Evolutionary conservation across 2,888 invertebrate species (phyloP).

Genomic region (Drosophila falleni): DNA sequence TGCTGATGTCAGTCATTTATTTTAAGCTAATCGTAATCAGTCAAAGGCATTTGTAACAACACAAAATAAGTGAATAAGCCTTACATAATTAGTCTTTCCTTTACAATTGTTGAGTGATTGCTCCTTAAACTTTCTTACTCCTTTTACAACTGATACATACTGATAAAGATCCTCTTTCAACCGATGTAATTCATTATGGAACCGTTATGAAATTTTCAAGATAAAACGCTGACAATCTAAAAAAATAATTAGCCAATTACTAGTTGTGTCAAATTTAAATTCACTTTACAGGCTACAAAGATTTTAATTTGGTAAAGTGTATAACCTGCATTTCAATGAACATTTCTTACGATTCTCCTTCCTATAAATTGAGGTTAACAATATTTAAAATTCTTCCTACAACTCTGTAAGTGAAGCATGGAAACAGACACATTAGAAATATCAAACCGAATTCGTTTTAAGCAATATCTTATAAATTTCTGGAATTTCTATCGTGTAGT

Average conservation of each 20-base stretch:
- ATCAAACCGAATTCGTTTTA: too few relatives aligned
- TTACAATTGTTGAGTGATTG: not conserved
- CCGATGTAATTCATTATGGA: not conserved
- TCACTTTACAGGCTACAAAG: not conserved
- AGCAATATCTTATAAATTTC: too few relatives aligned
- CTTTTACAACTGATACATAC: not conserved
- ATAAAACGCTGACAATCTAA: too few relatives aligned
- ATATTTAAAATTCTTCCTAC: not conserved
- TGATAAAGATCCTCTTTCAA: not conserved
- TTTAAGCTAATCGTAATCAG: constrained; percentile 62
- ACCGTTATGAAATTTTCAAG: not conserved
- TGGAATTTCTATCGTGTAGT: too few relatives aligned
- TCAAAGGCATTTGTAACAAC: constrained; percentile 32
- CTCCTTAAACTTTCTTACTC: too few relatives aligned
- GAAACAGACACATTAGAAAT: too few relatives aligned
- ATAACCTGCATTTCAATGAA: too few relatives aligned
- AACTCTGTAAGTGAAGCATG: not conserved
- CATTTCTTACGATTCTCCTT: too few relatives aligned
- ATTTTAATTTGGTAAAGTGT: not conserved
- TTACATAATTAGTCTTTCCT: not conserved
- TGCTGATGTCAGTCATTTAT: constrained; percentile 61
- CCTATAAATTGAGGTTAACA: not conserved
- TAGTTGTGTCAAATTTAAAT: too few relatives aligned
- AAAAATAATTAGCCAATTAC: too few relatives aligned
- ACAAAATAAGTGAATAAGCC: constrained; percentile 5